A percentile compares a stretch with the other conserved stretches of the same genome.
phyloP scores from a whole-genome alignment of 2,113 vertebrate species.

The Ciconia boyciana region DNA sequence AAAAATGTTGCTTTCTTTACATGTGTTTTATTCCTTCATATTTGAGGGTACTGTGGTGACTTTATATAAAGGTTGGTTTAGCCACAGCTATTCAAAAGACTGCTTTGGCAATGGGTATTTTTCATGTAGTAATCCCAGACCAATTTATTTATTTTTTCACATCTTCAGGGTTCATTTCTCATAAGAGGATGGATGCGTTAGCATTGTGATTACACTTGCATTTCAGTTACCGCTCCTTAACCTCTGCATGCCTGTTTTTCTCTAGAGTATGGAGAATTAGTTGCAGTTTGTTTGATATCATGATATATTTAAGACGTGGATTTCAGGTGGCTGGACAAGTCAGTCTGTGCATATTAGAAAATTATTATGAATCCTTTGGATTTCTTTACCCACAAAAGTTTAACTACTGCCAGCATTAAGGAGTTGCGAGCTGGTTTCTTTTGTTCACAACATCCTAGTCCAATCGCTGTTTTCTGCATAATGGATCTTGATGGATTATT shows the following conservation, averaged over 20 bases:
- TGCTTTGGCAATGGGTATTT: not conserved
- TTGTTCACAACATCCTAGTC: not conserved
- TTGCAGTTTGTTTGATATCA: not conserved
- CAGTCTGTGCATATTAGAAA: not conserved
- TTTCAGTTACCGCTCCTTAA: not conserved
- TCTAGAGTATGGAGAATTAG: not conserved
- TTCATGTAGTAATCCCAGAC: not conserved
- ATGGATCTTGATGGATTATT: not conserved
- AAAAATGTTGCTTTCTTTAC: not conserved
- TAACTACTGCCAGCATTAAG: not conserved
- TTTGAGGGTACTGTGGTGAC: not conserved
- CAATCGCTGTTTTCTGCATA: not conserved
- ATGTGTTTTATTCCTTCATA: not conserved
- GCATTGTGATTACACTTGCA: not conserved
- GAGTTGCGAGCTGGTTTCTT: not conserved
- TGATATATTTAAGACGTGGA: not conserved
- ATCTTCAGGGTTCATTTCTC: not conserved
- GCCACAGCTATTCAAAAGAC: not conserved
- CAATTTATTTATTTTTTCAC: not conserved
- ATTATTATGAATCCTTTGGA: not conserved
- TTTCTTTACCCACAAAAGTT: not conserved
- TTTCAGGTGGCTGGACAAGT: not conserved
- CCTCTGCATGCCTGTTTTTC: not conserved
- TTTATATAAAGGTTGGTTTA: not conserved
- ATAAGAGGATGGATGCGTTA: not conserved